These are phyloP conservation scores for Lordiphosa mommai DNA, from an alignment of 1,140 invertebrate species.

Conservation along the genomic window DNA sequence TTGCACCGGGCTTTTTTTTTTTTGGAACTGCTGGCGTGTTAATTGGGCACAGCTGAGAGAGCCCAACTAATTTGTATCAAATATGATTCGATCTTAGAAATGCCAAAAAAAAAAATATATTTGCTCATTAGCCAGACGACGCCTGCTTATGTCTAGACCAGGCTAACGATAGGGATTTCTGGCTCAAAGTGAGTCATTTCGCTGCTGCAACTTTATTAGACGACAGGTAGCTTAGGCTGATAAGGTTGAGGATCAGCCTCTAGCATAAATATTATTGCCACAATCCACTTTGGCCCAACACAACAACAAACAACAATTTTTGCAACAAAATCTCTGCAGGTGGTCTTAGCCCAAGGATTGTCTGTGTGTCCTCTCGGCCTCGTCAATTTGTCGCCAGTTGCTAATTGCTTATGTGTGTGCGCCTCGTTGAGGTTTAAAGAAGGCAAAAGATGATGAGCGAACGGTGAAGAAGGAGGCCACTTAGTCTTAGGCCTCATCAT, in stretches of 20 bases:
- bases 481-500: conserved; percentile 4
- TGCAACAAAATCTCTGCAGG: conserved; percentile 68
- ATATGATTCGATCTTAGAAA: not conserved
- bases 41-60: conserved; percentile 56
- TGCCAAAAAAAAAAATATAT: no score
- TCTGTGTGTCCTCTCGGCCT: conserved; percentile 18
- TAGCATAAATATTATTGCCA: conserved; percentile 69
- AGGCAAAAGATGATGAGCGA: conserved; percentile 17
- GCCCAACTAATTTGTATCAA: conserved; percentile 3
- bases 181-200: conserved; percentile 49
- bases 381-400: conserved; percentile 74
- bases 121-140: conserved; percentile 47
- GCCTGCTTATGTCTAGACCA: conserved; percentile 46
- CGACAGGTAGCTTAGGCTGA: conserved; percentile 31
- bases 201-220: conserved; percentile 57
- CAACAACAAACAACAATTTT: conserved; percentile 41
- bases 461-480: not conserved
- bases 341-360: conserved; percentile 22
- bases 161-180: conserved; percentile 34
- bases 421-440: conserved; percentile 8
- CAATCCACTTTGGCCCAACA: conserved; percentile 43
- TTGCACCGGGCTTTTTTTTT: conserved; percentile 49
- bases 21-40: conserved; percentile 44
- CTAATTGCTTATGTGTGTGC: conserved; percentile 46
- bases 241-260: conserved; percentile 3